Evolutionary conservation across 2,888 invertebrate species (phyloP), one percentile per base, ranked within the genome.

Genomic region (Hydroisotoma schaefferi): DNA sequence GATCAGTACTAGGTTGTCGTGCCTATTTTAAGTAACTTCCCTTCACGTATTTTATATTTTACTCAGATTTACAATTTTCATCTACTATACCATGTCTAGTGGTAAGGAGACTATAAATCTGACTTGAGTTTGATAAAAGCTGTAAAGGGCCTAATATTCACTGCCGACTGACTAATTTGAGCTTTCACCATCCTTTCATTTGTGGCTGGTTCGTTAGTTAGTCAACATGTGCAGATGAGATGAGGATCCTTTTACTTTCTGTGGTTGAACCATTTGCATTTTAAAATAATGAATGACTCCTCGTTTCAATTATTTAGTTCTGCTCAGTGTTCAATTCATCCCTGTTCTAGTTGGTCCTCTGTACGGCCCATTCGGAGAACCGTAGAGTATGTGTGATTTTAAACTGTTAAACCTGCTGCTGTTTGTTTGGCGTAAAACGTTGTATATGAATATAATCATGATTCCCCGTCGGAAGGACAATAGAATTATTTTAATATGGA

Each of bases 21-120:
- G 60, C 60, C 55, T 60, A 60, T 60, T 60, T 56, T 52, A 56
- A 56, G 55, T 60, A 60, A 60, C 52, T 56, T 60, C 44, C 25
- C 46, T 46, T 20, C 23, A 43, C 15, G 6, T 43, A 8, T 43
- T n/a, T 6, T 18, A 43, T 43, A 8, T n/a, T 18, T 43, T 18
- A 6, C 18, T 43, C 18, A 15, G 33, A 8, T 15, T 43, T 6
- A 43, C 8, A 43, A 43, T 18, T 43, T 43, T 6, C 43, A n/a
- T 18, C 15, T 6, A 43, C 12, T 15, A 6, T 43, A 18, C 20
- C 43, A 6, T 43, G 12, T 43, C 15, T 18, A 43, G 6, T 18
- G 8, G 18, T 10, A 10, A 33, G 8, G 8, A 33, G 8, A 33
- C 15, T 33, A 33, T 33, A 10, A 33, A 10, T 10, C 8, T 33